Percentiles rank a stretch among this genome's conserved stretches.
Conservation (phyloP, 2,797 vertebrate species). For the Crax fasciolata region DNA sequence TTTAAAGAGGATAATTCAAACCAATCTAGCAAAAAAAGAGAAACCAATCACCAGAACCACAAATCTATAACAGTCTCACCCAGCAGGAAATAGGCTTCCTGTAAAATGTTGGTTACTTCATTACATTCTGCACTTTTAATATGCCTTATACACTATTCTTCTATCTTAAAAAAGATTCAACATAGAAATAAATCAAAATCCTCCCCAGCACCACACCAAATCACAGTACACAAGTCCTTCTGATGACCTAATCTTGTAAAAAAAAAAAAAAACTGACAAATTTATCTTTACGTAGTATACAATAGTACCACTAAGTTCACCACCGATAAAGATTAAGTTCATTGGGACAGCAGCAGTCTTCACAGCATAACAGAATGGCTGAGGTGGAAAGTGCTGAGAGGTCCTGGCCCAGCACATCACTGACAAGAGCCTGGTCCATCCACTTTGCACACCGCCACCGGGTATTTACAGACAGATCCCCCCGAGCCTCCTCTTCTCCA, state of each 20-base stretch:
- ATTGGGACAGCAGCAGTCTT: not conserved
- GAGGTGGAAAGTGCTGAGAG: not conserved
- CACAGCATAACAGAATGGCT: not conserved
- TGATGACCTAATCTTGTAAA: not conserved
- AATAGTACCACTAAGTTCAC: not conserved
- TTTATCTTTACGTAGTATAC: not conserved
- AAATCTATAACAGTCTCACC: not conserved
- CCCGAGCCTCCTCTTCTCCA: not conserved
- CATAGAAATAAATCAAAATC: not conserved
- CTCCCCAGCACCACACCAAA: not conserved
- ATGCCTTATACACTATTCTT: not conserved
- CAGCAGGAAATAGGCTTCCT: not conserved
- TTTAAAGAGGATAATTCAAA: conserved; percentile 36
- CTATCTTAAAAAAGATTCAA: not conserved
- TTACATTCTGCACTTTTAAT: not conserved
- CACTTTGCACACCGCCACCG: not conserved
- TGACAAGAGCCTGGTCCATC: not conserved
- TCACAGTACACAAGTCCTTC: not conserved
- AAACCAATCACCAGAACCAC: not conserved
- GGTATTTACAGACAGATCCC: not conserved
- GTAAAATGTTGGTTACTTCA: not conserved
- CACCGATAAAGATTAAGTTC: not conserved
- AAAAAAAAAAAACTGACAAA: not conserved
- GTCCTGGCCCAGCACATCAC: not conserved
- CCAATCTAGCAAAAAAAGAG: not conserved